Evolutionary conservation across 2,113 vertebrate genomes (phyloP), one percentile per base, ranked within the genome.

Genomic region (Myotis brandtii): DNA sequence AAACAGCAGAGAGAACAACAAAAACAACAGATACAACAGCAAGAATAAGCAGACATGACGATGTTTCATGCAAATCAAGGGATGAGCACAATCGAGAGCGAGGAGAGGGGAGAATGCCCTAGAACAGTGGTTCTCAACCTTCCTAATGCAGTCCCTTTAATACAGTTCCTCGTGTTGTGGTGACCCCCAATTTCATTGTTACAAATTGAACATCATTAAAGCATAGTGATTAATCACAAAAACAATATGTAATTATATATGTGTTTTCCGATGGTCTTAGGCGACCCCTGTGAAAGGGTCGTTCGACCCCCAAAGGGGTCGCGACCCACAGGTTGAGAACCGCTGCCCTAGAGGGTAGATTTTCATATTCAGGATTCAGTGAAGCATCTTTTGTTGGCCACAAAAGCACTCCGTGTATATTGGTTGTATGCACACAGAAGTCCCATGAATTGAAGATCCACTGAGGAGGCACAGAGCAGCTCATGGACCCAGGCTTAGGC

Each of bases 31-130:
- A 23, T 0, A 76, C 30, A 37, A 34, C 9, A 43, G 52, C 62
- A 72, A 50, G n/a, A 70, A 77, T 10, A 88, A 94, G 89, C 84
- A 80, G 84, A 67, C 3, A 0, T 2, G 16, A 73, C 0, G 3
- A 48, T 1, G 12, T 50, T 32, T 72, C 66, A 4, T 25, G 10
- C 9, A 37, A 46, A 32, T 8, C 4, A 9, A 54, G 43, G 21
- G 54, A 9, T 4, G 25, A 9, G 1, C 23, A 72, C 81, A 48
- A 2, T 59, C 50, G n/a, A n/a, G n/a, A n/a, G n/a, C 0, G 0
- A 64, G 66, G 34, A 48, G n/a, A 27, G 0, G 18, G 34, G 27
- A 34, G 6, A n/a, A 34, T 25, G 46, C 4, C 2, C 21, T 34
- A 16, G 12, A 43, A 7, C 43, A 43, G 7, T 43, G 43, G 43